Evolutionary conservation across 2,888 invertebrate genomes (phyloP).

Genomic region (Tridacna crocea): DNA sequence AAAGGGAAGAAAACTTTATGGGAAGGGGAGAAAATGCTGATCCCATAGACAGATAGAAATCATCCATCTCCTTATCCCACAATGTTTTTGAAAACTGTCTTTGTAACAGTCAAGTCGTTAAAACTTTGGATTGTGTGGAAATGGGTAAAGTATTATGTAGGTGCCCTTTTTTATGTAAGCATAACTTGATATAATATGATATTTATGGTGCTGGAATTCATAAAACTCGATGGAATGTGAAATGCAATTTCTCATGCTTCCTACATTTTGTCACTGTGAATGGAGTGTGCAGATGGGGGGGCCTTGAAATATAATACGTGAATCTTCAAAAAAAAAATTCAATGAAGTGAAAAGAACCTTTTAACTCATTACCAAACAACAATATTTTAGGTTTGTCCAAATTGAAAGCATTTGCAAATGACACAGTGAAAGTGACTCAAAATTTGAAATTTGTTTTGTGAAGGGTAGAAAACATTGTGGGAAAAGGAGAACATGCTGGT

Average conservation of each 20-base stretch:
- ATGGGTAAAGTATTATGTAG: not conserved
- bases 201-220: constrained; percentile 17
- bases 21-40: not conserved
- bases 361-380: no score
- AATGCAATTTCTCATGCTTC: constrained; percentile 24
- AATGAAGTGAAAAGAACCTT: no score
- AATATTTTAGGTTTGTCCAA: no score
- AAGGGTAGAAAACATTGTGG: not conserved
- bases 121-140: not conserved
- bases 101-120: not conserved
- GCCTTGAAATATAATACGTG: constrained; percentile 7
- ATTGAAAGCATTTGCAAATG: no score
- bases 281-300: constrained; percentile 19
- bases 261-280: constrained; percentile 22
- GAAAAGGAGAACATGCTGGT: not conserved
- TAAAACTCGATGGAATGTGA: constrained; percentile 22
- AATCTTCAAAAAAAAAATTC: no score
- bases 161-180: constrained; percentile 11
- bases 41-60: not conserved
- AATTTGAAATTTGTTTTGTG: no score
- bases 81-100: not conserved
- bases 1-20: not conserved
- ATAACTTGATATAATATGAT: constrained; percentile 25
- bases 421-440: no score
- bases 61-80: not conserved